Conservation (phyloP, 92 coral and sea anemone genomes). For the Isaurus tuberculatus region DNA sequence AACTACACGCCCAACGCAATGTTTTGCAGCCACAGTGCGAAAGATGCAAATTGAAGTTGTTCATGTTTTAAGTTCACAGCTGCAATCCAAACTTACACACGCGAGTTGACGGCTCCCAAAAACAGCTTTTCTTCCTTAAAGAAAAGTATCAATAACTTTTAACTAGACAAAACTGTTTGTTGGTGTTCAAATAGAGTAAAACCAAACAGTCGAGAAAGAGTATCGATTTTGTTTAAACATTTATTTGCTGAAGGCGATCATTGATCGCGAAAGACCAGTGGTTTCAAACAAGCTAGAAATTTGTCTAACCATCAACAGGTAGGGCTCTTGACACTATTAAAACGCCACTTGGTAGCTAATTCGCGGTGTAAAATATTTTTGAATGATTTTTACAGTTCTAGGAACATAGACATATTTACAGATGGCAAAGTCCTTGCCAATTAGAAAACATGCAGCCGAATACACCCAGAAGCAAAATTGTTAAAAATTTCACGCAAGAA, state of each 20-base stretch:
- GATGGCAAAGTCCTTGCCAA: not conserved
- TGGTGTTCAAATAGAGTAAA: not conserved
- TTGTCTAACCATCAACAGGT: constrained; percentile 13
- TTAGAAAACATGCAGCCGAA: not conserved
- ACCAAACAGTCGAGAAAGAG: constrained; percentile 12
- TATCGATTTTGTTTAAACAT: not conserved
- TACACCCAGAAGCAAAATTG: constrained; percentile 27
- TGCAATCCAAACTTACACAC: not conserved
- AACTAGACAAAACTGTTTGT: not conserved
- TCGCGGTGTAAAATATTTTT: not conserved
- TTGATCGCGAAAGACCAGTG: not conserved
- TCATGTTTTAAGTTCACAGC: not conserved
- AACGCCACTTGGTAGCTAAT: not conserved
- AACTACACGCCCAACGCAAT: constrained; percentile 27
- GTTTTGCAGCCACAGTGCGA: constrained; percentile 17
- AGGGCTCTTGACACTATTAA: not conserved
- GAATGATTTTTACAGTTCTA: not conserved
- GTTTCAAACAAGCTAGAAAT: constrained; percentile 13
- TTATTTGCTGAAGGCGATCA: constrained; percentile 15
- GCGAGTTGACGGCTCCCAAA: not conserved
- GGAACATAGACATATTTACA: not conserved
- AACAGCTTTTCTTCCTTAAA: not conserved
- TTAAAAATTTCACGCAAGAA: not conserved
- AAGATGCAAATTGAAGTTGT: constrained; percentile 46
- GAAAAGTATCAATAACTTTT: not conserved